phyloP scores from a whole-genome alignment of 2,888 invertebrate genomes.

The Teleiodes luculella region DNA sequence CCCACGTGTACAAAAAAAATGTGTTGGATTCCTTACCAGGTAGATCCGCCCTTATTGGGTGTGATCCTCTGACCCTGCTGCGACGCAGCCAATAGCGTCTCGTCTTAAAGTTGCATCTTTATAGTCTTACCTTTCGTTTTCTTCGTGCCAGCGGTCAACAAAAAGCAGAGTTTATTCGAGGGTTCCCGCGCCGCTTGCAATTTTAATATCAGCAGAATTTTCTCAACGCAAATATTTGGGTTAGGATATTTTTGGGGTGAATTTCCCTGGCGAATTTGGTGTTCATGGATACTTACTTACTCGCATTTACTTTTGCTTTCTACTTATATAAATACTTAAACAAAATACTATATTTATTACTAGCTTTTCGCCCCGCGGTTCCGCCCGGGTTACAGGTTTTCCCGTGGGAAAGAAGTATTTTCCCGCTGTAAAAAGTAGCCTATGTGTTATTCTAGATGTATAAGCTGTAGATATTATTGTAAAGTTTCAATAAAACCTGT shows the following conservation, averaged over 20 bases:
- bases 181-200: slow-evolving; percentile 35
- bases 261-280: not conserved
- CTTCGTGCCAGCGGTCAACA: slow-evolving; percentile 40
- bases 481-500: no score
- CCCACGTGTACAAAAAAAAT: not conserved
- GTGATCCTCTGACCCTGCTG: slow-evolving; percentile 58
- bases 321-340: no score
- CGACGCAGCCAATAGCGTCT: slow-evolving; percentile 51
- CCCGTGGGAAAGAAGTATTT: no score
- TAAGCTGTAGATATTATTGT: no score
- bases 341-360: no score
- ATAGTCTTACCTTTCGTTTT: slow-evolving; percentile 43
- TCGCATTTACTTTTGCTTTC: no score
- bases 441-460: no score
- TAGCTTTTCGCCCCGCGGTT: no score
- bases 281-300: no score
- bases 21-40: slow-evolving; percentile 25
- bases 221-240: slow-evolving; percentile 31
- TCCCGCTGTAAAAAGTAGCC: no score
- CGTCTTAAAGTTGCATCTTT: slow-evolving; percentile 54
- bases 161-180: slow-evolving; percentile 49
- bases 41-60: slow-evolving; percentile 49
- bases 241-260: slow-evolving; percentile 29
- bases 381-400: no score
- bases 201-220: slow-evolving; percentile 35